phyloP scores from a whole-genome alignment of 1,140 invertebrate genomes.

The Zaprionus tsacasi region DNA sequence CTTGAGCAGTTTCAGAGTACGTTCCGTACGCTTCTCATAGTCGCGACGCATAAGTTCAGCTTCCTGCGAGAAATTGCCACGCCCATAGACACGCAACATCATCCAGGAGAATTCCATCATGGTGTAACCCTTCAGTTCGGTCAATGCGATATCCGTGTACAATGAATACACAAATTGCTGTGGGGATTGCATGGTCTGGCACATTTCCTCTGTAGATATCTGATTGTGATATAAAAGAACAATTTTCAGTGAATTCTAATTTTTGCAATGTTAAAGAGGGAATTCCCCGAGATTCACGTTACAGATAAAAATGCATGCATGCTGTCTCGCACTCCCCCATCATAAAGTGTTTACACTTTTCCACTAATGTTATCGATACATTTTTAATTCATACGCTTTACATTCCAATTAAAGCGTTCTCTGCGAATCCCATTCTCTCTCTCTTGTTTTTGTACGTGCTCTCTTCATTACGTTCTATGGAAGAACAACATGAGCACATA shows the following conservation, averaged over 20 bases:
- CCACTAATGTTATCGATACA: constrained; percentile 10
- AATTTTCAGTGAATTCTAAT: not conserved
- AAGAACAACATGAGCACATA: constrained; percentile 1
- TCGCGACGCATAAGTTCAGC: constrained; percentile 87
- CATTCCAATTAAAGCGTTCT: not conserved
- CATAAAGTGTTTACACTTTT: not conserved
- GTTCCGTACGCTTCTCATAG: constrained; percentile 87
- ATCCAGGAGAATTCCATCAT: constrained; percentile 96
- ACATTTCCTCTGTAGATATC: constrained; percentile 88
- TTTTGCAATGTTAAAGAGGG: not conserved
- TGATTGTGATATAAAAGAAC: constrained; percentile 65
- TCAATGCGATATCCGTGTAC: constrained; percentile 90
- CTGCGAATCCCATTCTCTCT: not conserved
- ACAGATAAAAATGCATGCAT: not conserved
- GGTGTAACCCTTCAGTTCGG: constrained; percentile 92
- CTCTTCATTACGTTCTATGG: not conserved
- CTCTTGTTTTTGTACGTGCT: not conserved
- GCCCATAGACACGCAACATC: constrained; percentile 90
- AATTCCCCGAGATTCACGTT: not conserved
- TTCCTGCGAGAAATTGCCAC: constrained; percentile 89
- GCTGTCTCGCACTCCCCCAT: not conserved
- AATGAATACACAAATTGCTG: constrained; percentile 93
- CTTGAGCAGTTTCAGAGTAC: constrained; percentile 88
- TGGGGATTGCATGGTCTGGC: constrained; percentile 89
- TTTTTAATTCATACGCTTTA: constrained; percentile 3